Evolutionary conservation across 2,797 vertebrate genomes (phyloP), one percentile per base, ranked within the genome.

Genomic region (Adrianichthys oophorus): DNA sequence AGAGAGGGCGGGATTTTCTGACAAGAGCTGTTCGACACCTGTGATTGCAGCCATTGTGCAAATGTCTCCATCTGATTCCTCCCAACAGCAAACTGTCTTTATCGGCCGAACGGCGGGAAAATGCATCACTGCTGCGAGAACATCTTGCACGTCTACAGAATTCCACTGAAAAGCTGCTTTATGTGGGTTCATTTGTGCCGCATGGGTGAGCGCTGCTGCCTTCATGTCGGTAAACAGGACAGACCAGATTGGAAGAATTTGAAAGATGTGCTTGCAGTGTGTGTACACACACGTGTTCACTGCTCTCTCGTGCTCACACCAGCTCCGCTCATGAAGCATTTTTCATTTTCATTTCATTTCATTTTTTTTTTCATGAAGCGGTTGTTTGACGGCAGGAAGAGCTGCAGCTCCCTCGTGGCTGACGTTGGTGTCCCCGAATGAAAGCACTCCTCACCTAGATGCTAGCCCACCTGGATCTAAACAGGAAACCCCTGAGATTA

Each of bases 11-110:
- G 65, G 68, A 61, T 73, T 61, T 55, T 70, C 65, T 78, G 77
- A 74, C 77, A 58, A 53, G 72, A 56, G 46, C 65, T 78, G 67
- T 73, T 81, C 71, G 83, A 80, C 82, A 88, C 81, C 81, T 90
- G 79, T 78, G 85, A 82, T 84, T 72, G 72, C 65, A 4, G 48
- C 64, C 57, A 48, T 74, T 81, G 81, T 72, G 46, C 54, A 42
- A 56, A 56, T 60, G 59, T 51, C 49, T 64, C 54, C 0, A 41
- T 56, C 63, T 24, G 56, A 60, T 55, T 68, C 66, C 48, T 70
- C 49, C 69, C 55, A 57, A 54, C 72, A 65, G 56, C 66, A 41
- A 24, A 58, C 59, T 24, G 65, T 70, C 62, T 76, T 76, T 68
- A 78, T 68, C 62, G 66, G 68, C 67, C 59, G 41, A 71, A 56